These are phyloP conservation scores for Ormyrus labotus DNA, from an alignment of 2,888 invertebrate species.

Conservation along the genomic window DNA sequence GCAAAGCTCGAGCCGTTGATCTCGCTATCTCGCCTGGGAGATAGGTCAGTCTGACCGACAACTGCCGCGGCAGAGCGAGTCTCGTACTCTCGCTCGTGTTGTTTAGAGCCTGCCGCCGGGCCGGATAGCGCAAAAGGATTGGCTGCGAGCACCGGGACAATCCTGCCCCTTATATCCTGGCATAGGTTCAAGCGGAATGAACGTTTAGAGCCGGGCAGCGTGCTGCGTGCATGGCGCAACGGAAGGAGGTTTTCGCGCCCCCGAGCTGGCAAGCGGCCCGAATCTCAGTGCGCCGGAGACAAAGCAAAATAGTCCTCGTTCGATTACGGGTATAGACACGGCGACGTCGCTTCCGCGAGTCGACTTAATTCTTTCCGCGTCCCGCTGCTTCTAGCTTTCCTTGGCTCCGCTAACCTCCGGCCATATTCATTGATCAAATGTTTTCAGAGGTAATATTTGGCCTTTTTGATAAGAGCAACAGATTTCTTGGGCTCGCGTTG, in stretches of 20 bases:
- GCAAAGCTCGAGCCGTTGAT: no score
- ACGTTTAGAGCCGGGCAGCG: conserved; percentile 53
- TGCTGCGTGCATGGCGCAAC: conserved; percentile 27
- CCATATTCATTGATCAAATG: neutral
- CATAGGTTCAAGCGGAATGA: conserved; percentile 66
- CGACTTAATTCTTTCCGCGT: conserved; percentile 12
- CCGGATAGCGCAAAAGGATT: no score
- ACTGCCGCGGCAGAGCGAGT: neutral
- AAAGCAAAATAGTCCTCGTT: conserved; percentile 21
- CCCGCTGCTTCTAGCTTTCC: neutral
- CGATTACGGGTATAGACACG: conserved; percentile 16
- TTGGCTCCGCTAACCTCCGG: neutral
- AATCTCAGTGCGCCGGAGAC: conserved; percentile 4
- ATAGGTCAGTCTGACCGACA: neutral
- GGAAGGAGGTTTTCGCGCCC: conserved; percentile 65
- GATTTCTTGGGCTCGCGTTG: neutral
- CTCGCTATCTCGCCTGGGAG: no score
- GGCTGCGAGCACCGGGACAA: neutral
- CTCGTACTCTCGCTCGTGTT: neutral
- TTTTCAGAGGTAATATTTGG: no score
- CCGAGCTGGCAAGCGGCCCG: conserved; percentile 66
- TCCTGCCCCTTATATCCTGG: conserved; percentile 60
- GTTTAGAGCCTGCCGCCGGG: neutral
- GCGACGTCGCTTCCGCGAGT: conserved; percentile 7
- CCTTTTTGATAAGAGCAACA: conserved; percentile 1